These are phyloP conservation scores for Stegophylla sp. DNA, from an alignment of 2,888 invertebrate genomes.

Conservation along the genomic window DNA sequence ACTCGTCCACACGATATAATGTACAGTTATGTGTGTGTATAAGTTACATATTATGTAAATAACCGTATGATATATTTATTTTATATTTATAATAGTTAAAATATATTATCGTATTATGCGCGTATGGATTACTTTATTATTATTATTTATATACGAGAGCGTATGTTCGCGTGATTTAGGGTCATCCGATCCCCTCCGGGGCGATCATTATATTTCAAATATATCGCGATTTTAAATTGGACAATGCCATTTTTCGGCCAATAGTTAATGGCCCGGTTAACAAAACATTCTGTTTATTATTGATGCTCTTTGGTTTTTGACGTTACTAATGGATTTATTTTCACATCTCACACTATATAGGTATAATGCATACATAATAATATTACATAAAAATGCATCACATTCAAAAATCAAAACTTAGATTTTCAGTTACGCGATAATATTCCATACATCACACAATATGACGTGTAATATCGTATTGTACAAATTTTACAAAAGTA, in stretches of 20 bases:
- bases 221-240: constrained; percentile 19
- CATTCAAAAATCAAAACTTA: neutral
- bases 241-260: constrained; percentile 34
- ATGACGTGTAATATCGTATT: neutral
- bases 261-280: constrained; percentile 30
- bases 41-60: neutral
- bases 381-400: neutral
- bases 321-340: constrained; percentile 4
- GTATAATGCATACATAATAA: no score
- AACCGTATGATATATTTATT: neutral
- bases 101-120: neutral
- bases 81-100: neutral
- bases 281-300: constrained; percentile 52
- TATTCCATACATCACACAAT: neutral
- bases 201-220: constrained; percentile 42
- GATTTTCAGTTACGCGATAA: neutral
- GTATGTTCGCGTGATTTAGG: constrained; percentile 33
- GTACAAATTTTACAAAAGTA: neutral
- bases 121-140: neutral
- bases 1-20: constrained; percentile 2
- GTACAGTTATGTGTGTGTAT: neutral
- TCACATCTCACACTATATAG: no score
- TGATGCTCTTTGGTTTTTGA: constrained; percentile 35
- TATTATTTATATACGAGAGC: neutral
- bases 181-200: constrained; percentile 22